Evolutionary conservation across 2,797 vertebrate species (phyloP).

Genomic region (Morus bassanus): DNA sequence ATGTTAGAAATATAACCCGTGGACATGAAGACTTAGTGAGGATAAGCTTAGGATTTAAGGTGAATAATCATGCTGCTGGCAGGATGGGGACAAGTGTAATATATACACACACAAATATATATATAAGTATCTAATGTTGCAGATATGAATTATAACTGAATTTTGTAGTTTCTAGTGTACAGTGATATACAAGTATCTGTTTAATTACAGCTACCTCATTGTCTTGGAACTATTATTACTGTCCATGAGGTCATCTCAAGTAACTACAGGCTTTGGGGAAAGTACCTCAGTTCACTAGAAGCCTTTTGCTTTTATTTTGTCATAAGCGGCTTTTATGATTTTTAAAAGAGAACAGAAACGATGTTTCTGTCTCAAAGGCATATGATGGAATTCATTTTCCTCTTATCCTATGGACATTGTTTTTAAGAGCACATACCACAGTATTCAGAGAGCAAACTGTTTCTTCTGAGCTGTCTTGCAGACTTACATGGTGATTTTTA

Average conservation of each 20-base stretch:
- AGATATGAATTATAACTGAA: not conserved
- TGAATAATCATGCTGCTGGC: not conserved
- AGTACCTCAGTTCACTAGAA: not conserved
- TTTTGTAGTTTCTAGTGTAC: not conserved
- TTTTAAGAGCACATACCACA: not conserved
- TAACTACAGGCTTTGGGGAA: not conserved
- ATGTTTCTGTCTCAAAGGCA: not conserved
- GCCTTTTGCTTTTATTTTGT: not conserved
- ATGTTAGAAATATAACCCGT: not conserved
- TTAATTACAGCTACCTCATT: conserved; percentile 17
- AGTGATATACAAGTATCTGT: not conserved
- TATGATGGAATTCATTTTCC: not conserved
- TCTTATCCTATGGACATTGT: not conserved
- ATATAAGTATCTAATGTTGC: not conserved
- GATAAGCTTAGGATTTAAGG: not conserved
- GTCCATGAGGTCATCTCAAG: not conserved
- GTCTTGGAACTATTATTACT: not conserved
- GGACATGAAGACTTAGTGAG: not conserved
- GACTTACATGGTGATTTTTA: not conserved
- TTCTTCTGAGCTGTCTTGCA: not conserved
- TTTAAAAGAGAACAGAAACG: not conserved
- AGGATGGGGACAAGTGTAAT: too few species aligned
- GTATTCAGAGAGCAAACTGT: not conserved
- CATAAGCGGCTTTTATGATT: not conserved
- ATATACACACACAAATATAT: too few species aligned